A percentile compares a stretch with the other conserved stretches of the same genome.
These are phyloP conservation scores for Stegodyphus dumicola DNA, from an alignment of 1,140 invertebrate genomes.

Conservation along the genomic window DNA sequence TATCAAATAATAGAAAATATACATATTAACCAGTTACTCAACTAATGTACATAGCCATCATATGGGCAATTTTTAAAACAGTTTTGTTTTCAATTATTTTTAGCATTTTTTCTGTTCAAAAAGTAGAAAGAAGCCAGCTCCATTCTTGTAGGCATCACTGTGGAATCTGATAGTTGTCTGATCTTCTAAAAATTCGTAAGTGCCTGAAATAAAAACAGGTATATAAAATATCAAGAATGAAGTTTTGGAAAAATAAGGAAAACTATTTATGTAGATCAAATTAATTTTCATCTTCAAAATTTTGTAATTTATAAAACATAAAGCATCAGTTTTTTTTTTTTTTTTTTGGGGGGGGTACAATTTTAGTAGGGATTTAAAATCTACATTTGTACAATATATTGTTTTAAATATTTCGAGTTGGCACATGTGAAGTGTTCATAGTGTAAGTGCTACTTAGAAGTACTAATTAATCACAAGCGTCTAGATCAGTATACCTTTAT, in stretches of 20 bases:
- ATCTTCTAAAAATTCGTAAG: constrained; percentile 62
- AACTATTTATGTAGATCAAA: not conserved
- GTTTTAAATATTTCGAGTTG: too few relatives aligned
- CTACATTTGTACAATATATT: too few relatives aligned
- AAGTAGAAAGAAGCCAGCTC: constrained; percentile 61
- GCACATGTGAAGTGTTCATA: too few relatives aligned
- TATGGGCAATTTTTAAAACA: too few relatives aligned
- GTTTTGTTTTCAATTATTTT: not conserved
- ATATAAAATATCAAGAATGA: not conserved
- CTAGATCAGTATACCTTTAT: too few relatives aligned
- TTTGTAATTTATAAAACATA: not conserved
- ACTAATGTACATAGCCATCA: too few relatives aligned
- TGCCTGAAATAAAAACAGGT: constrained; percentile 55
- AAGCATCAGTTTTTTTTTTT: not conserved
- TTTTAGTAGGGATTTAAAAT: too few relatives aligned
- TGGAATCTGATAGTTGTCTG: constrained; percentile 61
- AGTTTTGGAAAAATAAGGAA: not conserved
- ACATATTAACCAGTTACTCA: too few relatives aligned
- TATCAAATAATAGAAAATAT: too few relatives aligned
- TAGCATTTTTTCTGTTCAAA: constrained; percentile 62
- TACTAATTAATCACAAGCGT: too few relatives aligned
- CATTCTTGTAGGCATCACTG: constrained; percentile 59
- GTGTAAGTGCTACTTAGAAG: too few relatives aligned
- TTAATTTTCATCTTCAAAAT: not conserved
- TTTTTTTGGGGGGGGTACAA: too few relatives aligned